Evolutionary conservation across 2,797 vertebrate species (phyloP), one percentile per base, ranked within the genome.

Genomic region (Anguilla obscura): DNA sequence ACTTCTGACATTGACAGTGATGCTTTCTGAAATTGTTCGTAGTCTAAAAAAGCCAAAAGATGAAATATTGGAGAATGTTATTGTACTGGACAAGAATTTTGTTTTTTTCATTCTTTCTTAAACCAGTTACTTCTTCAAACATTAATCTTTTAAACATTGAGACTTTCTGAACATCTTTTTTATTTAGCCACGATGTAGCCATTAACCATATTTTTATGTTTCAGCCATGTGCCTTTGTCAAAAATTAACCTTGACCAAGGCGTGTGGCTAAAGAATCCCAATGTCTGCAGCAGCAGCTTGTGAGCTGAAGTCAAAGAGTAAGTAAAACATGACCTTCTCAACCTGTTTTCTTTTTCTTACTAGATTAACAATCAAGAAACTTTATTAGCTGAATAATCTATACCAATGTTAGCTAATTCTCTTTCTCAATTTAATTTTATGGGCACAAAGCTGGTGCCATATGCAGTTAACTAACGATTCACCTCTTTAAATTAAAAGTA

Each of bases 251-350:
- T 58, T 58, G 56, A 58, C 56, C 56, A 58, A 58, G 56, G 56
- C 56, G 16, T 58, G 27, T 54, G 7, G 27, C 30, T 14, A 54
- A 27, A 30, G 54, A 2, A 33, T 18, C 30, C n/a, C 24, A 33
- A 30, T 58, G 52, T 16, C 56, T 18, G 84, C 56, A 82, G 30
- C 82, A 45, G 48, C 66, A 71, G 88, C 82, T 85, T 66, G 85
- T 71, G 85, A 58, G 88, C 88, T 88, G 45, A 52, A 88, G 86
- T 85, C 9, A 27, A 69, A n/a, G 27, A 14, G 27, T 8, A 30
- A 71, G 2, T 24, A 69, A 71, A 30, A 8, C 9, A 12, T 30
- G 2, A 71, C 27, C 7, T 27, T 71, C 10, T 33, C 27, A 12
- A 71, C 69, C 69, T 30, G 10, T 33, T 71, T 71, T 30, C 69